Conservation (phyloP, 2,888 invertebrate genomes). For the Dinocampus coccinellae region DNA sequence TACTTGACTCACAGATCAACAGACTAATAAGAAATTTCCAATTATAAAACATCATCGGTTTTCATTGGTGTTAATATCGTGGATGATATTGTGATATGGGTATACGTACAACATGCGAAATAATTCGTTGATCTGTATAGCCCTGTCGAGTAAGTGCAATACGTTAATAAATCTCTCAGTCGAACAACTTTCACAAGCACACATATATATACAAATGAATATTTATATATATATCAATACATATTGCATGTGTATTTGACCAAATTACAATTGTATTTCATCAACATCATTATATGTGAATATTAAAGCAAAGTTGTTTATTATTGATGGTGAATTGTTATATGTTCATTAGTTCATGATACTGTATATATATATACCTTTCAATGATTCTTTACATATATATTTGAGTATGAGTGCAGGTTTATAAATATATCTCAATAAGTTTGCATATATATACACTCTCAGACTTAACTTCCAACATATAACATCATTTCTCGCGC, state of each 20-base stretch:
- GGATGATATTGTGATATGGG: background rate
- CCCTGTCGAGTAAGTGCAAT: slow-evolving; percentile 41
- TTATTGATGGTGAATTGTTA: background rate
- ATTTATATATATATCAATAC: too few species aligned
- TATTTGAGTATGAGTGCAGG: too few species aligned
- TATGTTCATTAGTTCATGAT: background rate
- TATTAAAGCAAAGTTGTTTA: too few species aligned
- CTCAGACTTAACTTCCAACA: background rate
- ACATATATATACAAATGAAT: too few species aligned
- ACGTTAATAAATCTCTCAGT: slow-evolving; percentile 46
- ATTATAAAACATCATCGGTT: slow-evolving; percentile 15
- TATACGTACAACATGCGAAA: slow-evolving; percentile 27
- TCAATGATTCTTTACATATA: background rate
- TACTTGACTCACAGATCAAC: slow-evolving; percentile 21
- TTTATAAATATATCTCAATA: too few species aligned
- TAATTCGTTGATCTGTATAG: slow-evolving; percentile 37
- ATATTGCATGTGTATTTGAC: too few species aligned
- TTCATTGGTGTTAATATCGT: background rate
- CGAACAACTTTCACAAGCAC: slow-evolving; percentile 47
- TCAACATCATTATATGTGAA: too few species aligned
- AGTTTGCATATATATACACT: background rate
- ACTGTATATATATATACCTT: background rate
- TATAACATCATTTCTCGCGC: background rate
- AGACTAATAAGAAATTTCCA: slow-evolving; percentile 27
- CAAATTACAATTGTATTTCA: too few species aligned